Evolutionary conservation across 2,888 invertebrate genomes (phyloP), one percentile per base, ranked within the genome.

Genomic region (Augochlorella aurata): DNA sequence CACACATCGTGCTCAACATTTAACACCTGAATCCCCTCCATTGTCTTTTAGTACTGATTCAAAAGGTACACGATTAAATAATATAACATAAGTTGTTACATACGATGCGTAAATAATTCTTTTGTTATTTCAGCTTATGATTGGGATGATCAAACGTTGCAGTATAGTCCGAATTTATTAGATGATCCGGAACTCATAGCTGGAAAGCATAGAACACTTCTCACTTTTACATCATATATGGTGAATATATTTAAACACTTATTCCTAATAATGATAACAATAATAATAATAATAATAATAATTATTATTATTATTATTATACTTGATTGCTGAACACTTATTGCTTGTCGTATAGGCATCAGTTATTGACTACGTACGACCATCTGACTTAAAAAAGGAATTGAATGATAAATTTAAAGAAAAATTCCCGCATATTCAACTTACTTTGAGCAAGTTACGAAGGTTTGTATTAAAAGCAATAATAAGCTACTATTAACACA

Each of bases 391-490:
- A 88, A 99, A 99, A 94, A 98, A 98, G 93, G 99, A 99, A 94
- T 95, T 99, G 68, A 99, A 99, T 94, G 99, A 99, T 92, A 98
- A 99, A 94, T 99, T 99, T 92, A 96, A 96, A 88, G 98, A 98
- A 90, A 97, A 98, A 92, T 99, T 99, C 94, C 99, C 99, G 0
- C 96, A 97, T 90, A 97, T 99, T 85, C 98, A 99, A 92, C 94
- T 99, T 49, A 98, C 99, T 5, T 95, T 99, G 79, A 99, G 99
- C 94, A 99, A 99, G 95, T 94, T 99, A 76, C 95, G 99, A 94
- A 99, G 98, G 98, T 98, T 95, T 16, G 81, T 84, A 76, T 68
- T 65, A 54, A 75, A 52, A 54, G 44, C 10, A 38, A 38, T 45
- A 21, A 70, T 54, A 50, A 58, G 7, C 47, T 47, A 63, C 14